Evolutionary conservation across 2,888 invertebrate genomes (phyloP), one percentile per base, ranked within the genome.

Genomic region (Dioctria rufipes): DNA sequence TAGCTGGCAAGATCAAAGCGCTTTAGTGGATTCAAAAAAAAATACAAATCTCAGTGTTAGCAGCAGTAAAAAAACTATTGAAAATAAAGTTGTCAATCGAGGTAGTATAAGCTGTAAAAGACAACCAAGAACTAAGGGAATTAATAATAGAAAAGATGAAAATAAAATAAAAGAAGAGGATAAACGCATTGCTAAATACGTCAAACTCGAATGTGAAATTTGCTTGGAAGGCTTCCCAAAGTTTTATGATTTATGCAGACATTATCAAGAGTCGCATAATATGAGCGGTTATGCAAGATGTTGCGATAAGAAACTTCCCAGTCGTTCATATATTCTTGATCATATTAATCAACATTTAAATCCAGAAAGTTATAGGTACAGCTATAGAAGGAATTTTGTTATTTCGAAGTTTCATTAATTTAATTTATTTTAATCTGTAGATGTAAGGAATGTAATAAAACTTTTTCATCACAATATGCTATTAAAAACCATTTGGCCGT

Each of bases 331-430:
- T 51, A 58, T 78, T 58, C 65, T 80, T 37, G 82, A 80, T 49
- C 80, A 80, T 78, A 73, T 82, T 13, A 80, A 80, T 49, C 67
- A 73, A 37, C 82, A 82, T 49, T 46, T 80, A n/a, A 82, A 82
- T 78, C 80, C 82, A n/a, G 80, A 82, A 42, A 78, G 51, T 69
- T 81, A 73, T 42, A 80, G 71, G 82, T 82, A 69, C 51, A 43
- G 37, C 54, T 49, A 25, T 51, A 11, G 25, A 25, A 25, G 25
- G 2, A 40, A 60, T 42, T 5, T 42, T 39, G 2, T 6, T 43
- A 60, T 42, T 11, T 37, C 46, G 46, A 46, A 46, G 0, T 46
- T 5, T 46, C 25, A 58, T 43, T 42, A 77, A 43, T 77, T 25
- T 25, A 25, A 60, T 39, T 54, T 6, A 54, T 5, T 25, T 49